Base-by-base conservation (phyloP, 2,888 invertebrate species). In the Sclerodermus sp. region DNA sequence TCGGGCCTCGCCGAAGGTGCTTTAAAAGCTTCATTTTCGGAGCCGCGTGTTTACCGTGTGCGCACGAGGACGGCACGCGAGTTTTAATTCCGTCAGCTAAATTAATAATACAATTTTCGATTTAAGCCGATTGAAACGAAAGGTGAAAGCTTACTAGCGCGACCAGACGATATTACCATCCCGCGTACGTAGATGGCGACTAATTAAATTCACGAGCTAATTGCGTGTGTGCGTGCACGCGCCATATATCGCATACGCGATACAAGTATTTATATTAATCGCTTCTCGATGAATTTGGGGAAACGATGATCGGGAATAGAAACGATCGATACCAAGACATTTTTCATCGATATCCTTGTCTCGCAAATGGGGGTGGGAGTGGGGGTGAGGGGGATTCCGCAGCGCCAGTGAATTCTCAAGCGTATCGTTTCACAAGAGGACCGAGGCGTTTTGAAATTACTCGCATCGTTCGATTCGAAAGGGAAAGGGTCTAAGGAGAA, bases 361-460 rank as follows among this genome's bases (percentile, higher is more conserved):
- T 23, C 38, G 38, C 16, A 38, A 38, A 38, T 8, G 38, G 15
- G 4, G 16, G 16, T 4, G 16, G 38, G 16, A 23, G 8, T 23
- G 23, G 23, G 23, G 23, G 23, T 23, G 23, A n/a, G n/a, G n/a
- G n/a, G n/a, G n/a, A n/a, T n/a, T n/a, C n/a, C n/a, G n/a, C n/a
- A n/a, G n/a, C n/a, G n/a, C n/a, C 51, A 61, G 63, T 64, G 56
- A 47, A 65, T 71, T 70, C 68, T 71, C 72, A 67, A 71, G 67
- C 65, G 66, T 73, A 72, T 73, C 71, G 55, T 68, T 70, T 72
- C 70, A 68, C 71, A 62, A 56, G 48, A 45, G 47, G 58, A 53
- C 44, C 51, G 64, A 60, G 60, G 60, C 57, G 58, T 51, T 42
- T 54, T 45, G 48, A 54, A 51, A 53, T 61, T 55, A 59, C 55